A percentile compares a stretch with the other conserved stretches of the same genome.
phyloP scores from a whole-genome alignment of 2,797 vertebrate species.

The Enteromius viviparus region DNA sequence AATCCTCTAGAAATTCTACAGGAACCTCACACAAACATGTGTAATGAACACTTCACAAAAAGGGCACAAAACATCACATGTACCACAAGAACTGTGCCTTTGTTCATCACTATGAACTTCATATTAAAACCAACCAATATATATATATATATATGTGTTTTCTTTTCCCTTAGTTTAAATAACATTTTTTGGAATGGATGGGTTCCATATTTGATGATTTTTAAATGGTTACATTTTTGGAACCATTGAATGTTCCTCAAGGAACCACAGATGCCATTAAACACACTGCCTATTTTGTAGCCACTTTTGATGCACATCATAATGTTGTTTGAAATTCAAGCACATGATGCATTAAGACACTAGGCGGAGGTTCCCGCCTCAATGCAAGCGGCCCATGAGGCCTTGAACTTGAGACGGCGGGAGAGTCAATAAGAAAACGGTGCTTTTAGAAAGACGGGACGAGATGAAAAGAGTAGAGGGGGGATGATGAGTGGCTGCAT shows the following conservation, averaged over 20 bases:
- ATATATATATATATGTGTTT: neutral
- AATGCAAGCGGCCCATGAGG: conserved; percentile 53
- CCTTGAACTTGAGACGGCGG: conserved; percentile 83
- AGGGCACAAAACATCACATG: neutral
- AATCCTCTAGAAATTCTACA: neutral
- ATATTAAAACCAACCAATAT: neutral
- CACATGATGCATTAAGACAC: conserved; percentile 1
- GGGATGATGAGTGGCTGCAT: conserved; percentile 72
- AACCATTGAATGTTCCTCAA: neutral
- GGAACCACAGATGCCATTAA: neutral
- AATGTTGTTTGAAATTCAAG: conserved; percentile 16
- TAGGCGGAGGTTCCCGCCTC: conserved; percentile 31
- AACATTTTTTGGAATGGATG: no score
- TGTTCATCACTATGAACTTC: neutral
- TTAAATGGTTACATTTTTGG: neutral
- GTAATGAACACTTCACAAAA: neutral
- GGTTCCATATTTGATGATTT: neutral
- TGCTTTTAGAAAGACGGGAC: conserved; percentile 53
- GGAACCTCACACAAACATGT: neutral
- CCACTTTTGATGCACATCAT: neutral
- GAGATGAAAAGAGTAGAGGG: conserved; percentile 70
- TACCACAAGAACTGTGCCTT: neutral
- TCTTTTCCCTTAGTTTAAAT: neutral
- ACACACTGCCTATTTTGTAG: neutral
- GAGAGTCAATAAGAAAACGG: conserved; percentile 69